Evolutionary conservation across 2,797 vertebrate species (phyloP), one percentile per base, ranked within the genome.

Genomic region (Pangasius djambal): DNA sequence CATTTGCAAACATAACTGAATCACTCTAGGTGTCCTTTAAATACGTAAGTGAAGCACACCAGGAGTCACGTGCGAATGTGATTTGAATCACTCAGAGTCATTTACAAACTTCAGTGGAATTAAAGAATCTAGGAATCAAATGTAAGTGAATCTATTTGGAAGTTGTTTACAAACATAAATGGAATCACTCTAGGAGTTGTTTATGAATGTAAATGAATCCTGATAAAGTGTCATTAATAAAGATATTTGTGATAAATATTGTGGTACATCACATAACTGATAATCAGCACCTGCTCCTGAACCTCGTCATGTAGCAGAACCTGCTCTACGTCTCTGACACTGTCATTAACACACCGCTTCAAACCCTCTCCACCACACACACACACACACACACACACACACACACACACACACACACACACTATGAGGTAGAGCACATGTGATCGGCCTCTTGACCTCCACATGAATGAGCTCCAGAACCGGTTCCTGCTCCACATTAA

Each of bases 371-470:
- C 28, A 50, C 3, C 77, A 57, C 31, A 81, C n/a, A 59, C 79
- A 82, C 79, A 79, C 77, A 77, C 74, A 77, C 44, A 81, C 52
- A 37, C 52, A 59, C 50, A 22, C 50, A 79, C 77, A 55, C 77
- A 55, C 48, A 55, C n/a, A 55, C 77, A 55, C 77, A 34, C 57
- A 40, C 18, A 59, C 22, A 10, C 50, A 48, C 48, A 48, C 48
- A 48, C 48, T 40, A 40, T 44, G 20, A 83, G 75, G 86, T 88
- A 86, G 72, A 92, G 90, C 90, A 93, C 77, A 79, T 89, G 91
- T 93, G 95, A 95, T 96, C 93, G 92, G 93, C 95, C 95, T 95
- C 95, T 96, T 96, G 94, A 96, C 95, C 95, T 95, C 94, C 91
- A 86, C 59, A 77, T 93, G 92, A 97, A 95, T 93, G 91, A 86